A percentile compares a stretch with the other conserved stretches of the same genome.
Evolutionary conservation across 2,888 invertebrate species (phyloP).

Genomic region (Drosophila multiciliata): DNA sequence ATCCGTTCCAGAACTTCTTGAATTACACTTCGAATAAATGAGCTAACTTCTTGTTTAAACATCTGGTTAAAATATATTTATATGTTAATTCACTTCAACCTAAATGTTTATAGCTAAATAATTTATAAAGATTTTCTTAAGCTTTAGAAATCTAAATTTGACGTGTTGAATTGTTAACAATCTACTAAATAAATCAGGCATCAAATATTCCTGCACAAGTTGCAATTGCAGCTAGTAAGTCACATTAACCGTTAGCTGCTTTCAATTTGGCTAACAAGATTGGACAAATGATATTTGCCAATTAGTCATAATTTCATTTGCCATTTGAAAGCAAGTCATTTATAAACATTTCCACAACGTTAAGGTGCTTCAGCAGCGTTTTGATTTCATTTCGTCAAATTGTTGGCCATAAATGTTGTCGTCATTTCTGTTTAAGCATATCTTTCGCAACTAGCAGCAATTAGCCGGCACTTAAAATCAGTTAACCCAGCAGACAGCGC

Average conservation of each 20-base stretch:
- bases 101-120: not conserved
- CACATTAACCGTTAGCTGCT: not conserved
- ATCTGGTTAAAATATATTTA: not conserved
- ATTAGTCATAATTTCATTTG: constrained; percentile 27
- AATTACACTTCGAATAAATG: not conserved
- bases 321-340: constrained; percentile 1
- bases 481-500: constrained; percentile 30
- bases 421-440: constrained; percentile 18
- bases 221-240: not conserved
- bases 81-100: not conserved
- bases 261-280: constrained; percentile 21
- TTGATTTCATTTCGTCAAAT: constrained; percentile 41
- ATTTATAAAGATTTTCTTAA: not conserved
- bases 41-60: not conserved
- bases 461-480: constrained; percentile 57
- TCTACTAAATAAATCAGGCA: not conserved
- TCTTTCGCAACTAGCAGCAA: constrained; percentile 51
- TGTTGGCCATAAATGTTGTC: constrained; percentile 18
- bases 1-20: not conserved
- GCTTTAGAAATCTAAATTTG: not conserved
- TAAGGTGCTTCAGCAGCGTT: constrained; percentile 23
- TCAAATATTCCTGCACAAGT: not conserved
- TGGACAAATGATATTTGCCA: constrained; percentile 20
- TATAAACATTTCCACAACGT: constrained; percentile 13
- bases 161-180: not conserved